Base-by-base conservation (phyloP, 2,797 vertebrate species). In the Margarornis squamiger region DNA sequence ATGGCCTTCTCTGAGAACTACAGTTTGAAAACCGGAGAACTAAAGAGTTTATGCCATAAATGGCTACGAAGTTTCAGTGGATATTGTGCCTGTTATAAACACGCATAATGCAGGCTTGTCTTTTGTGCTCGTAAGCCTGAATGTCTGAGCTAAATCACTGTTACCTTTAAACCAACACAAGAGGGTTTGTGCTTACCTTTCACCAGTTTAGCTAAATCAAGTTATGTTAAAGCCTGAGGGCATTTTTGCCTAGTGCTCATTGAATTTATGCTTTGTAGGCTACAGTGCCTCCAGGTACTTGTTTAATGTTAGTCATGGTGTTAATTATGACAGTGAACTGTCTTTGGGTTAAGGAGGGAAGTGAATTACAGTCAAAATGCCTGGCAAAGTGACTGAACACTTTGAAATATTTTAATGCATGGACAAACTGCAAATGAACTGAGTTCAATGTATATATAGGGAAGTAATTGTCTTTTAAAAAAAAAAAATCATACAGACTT, bases 271-370 rank as follows among this genome's bases (percentile, higher is more conserved):
- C 74, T 93, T 91, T 93, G 81, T 80, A 86, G 91, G 43, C 46
- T 81, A 52, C 30, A 66, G 14, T 84, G 79, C 58, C n/a, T 92
- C 48, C 90, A 90, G 77, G 58, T 92, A 86, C 67, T 74, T 86
- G 65, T 92, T 95, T 85, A 63, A 79, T 94, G 63, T 85, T 91
- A 86, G 70, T 86, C 70, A 88, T 45, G 38, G 36, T 95, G 70
- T 84, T 96, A 92, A 93, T 96, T 94, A 91, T 79, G 84, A 73
- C 55, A 91, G 59, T 66, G 71, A 54, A 70, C 48, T 65, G 66
- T 91, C 62, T 84, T 75, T 73, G 29, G 29, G 17, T 88, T 84
- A 55, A 88, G 36, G 17, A 86, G 34, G 13, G 5, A 14, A 78
- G 78, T 75, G 66, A 86, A 85, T 68, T 93, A 52, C 59, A 66